Base-by-base conservation (phyloP, 2,888 invertebrate genomes). In the Hypena proboscidalis region DNA sequence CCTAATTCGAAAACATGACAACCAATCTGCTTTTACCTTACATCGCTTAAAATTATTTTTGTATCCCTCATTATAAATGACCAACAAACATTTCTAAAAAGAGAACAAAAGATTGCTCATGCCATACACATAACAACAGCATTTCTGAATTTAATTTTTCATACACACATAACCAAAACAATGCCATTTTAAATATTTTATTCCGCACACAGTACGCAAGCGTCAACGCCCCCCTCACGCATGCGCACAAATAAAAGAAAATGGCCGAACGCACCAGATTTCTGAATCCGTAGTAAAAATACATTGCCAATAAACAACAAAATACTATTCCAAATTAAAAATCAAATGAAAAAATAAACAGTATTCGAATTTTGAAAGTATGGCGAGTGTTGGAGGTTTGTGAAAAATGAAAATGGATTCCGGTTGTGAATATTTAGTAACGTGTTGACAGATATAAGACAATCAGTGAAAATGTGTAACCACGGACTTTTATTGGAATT, bases 381-480 rank as follows among this genome's bases (percentile, higher is more conserved):
- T 9, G 11, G n/a, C 19, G 20, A n/a, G 8, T 20, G 2, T 5
- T 7, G n/a, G 9, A 13, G 13, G 35, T 19, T 1, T n/a, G 38
- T 46, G 37, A 10, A 8, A 35, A 33, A 5, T 20, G 14, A 11
- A 13, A 15, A 37, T 20, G 11, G 17, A 27, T 40, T 26, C 22
- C 7, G 39, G 14, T 45, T 43, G 41, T 61, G 50, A 13, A 45
- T 21, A 56, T 58, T 47, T 48, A 53, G 40, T 43, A 46, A 40
- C 38, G 56, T 83, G 83, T 83, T 83, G 84, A 84, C 80, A 82
- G 74, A 71, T 73, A 63, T 49, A 72, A 70, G 62, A 62, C 54
- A 70, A 73, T 74, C 58, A 67, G 68, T 70, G 67, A 67, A 70
- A 60, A 82, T 77, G 77, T 74, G 74, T 70, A 70, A 65, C 58